Percentiles rank a stretch among this genome's conserved stretches.
These are phyloP conservation scores for Rissa tridactyla DNA, from an alignment of 2,113 vertebrate species.

Conservation along the genomic window DNA sequence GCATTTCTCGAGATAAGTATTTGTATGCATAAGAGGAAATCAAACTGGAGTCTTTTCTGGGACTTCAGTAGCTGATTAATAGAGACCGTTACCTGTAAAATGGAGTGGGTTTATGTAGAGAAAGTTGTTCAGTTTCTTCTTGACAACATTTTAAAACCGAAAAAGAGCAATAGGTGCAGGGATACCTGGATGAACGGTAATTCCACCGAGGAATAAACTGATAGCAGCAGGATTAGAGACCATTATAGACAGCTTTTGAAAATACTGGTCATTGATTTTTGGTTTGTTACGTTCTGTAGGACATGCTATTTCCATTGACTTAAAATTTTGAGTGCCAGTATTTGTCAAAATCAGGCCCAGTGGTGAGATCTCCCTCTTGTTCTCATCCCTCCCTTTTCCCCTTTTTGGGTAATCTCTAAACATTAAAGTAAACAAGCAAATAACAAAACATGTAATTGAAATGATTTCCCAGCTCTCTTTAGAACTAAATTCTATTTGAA, in stretches of 20 bases:
- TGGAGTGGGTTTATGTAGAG: background rate
- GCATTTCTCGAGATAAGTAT: background rate
- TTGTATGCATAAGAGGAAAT: background rate
- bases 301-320: background rate
- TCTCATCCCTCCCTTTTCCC: constrained; percentile 1
- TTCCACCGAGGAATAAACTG: background rate
- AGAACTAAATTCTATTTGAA: constrained; percentile 16
- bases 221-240: background rate
- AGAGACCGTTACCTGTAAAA: background rate
- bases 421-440: constrained; percentile 30
- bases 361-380: constrained; percentile 2
- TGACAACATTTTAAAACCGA: background rate
- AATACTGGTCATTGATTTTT: background rate
- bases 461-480: constrained; percentile 13
- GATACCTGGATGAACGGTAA: background rate
- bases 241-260: background rate
- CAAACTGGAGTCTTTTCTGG: background rate
- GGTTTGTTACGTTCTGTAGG: background rate
- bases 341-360: background rate
- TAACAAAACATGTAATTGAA: constrained; percentile 1
- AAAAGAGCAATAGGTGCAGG: background rate
- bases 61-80: background rate
- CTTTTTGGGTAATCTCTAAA: background rate
- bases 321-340: background rate
- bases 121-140: background rate